Evolutionary conservation across 2,797 vertebrate genomes (phyloP), one percentile per base, ranked within the genome.

Genomic region (Apodemus agrarius): DNA sequence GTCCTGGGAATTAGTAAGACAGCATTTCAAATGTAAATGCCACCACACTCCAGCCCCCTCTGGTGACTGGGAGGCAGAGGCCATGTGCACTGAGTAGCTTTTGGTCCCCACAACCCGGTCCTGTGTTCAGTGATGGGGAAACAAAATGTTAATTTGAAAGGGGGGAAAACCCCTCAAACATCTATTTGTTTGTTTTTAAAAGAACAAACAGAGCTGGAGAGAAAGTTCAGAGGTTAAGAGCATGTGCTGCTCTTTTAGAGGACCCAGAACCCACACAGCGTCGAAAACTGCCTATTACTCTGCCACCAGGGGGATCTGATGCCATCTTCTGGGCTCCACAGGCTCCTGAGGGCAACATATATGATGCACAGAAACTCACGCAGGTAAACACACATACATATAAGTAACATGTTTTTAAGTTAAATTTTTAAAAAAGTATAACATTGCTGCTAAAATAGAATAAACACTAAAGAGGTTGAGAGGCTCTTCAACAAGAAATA

Each of bases 11-110:
- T 67, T 59, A 43, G 37, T 16, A 75, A 79, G 37, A 37, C 31
- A 52, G 37, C n/a, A 80, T 87, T 74, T 95, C 46, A 90, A 69
- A 84, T 49, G 75, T 54, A 57, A 80, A 95, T 83, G 83, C 43
- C 29, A 57, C 75, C 59, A 69, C 46, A 79, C 43, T 79, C 75
- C 21, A 82, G 81, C 69, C 81, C 74, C 31, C 57, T 43, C 63
- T 83, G 24, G 24, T n/a, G 19, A 69, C 31, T 46, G 75, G 75
- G 37, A 31, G 16, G 43, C 37, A 57, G 54, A 59, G 31, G 54
- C 79, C 79, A 63, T 31, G 0, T 67, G 16, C 72, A 80, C 43
- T 85, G 52, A 83, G 37, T 0, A 19, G 52, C 52, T 78, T 84
- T 61, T 8, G 17, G 37, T 19, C 46, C 59, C 40, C 59, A 83